Evolutionary conservation across 2,113 vertebrate genomes (phyloP).

Genomic region (Larimichthys polyactis): DNA sequence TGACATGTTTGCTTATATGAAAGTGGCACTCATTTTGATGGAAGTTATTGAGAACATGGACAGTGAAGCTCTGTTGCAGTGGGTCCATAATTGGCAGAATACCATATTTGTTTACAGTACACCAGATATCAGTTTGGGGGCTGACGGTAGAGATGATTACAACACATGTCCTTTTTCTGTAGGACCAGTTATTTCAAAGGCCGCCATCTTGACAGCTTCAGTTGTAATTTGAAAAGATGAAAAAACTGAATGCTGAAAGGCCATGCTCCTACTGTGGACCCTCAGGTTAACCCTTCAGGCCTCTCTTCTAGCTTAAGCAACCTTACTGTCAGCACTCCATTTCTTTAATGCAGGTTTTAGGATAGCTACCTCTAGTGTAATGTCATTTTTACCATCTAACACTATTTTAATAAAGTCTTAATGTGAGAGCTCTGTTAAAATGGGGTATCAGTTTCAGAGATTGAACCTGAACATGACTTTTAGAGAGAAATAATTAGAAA

Average conservation of each 20-base stretch:
- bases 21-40: conserved; percentile 1
- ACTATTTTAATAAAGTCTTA: conserved; percentile 5
- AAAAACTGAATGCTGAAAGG: conserved; percentile 39
- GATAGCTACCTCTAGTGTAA: conserved; percentile 10
- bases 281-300: conserved; percentile 37
- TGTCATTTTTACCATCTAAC: conserved; percentile 39
- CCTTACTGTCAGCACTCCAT: conserved; percentile 39
- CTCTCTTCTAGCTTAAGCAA: conserved; percentile 7
- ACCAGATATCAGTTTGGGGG: background rate
- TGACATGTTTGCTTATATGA: conserved; percentile 8
- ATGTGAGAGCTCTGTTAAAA: conserved; percentile 22
- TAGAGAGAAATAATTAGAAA: background rate
- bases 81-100: conserved; percentile 2
- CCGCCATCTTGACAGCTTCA: conserved; percentile 49
- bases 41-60: background rate
- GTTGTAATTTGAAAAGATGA: conserved; percentile 62
- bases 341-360: conserved; percentile 29
- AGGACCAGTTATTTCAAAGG: conserved; percentile 25
- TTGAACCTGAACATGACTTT: background rate
- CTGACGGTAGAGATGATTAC: conserved; percentile 13
- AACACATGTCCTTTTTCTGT: conserved; percentile 8
- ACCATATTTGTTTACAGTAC: conserved; percentile 16
- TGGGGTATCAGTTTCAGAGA: too few relatives aligned
- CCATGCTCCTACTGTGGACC: conserved; percentile 17
- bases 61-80: background rate